Evolutionary conservation across 2,113 vertebrate genomes (phyloP), one percentile per base, ranked within the genome.

Genomic region (Perca schrenkii): DNA sequence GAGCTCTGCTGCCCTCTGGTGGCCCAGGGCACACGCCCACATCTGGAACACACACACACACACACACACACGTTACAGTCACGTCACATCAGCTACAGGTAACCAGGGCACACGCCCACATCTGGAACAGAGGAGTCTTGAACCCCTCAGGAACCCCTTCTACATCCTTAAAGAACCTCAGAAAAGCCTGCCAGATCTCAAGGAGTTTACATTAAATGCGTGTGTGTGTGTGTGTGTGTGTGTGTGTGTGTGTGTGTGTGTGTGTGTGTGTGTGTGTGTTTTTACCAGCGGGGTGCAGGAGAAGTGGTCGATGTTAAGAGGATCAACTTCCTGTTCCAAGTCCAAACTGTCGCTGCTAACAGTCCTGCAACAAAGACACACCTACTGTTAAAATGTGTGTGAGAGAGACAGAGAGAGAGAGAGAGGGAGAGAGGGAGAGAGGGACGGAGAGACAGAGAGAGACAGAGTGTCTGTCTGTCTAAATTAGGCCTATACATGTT

Each of bases 301-400:
- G 94, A 98, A 99, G 82, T 99, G 97, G 93, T 99, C 98, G 16
- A 98, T 97, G 0, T 98, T 98, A 25, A 98, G 96, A 13, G 97
- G 97, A 86, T 99, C 97, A 0, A 97, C 97, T 88, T 99, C 97
- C 86, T 97, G 96, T 75, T 98, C 98, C 91, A 98, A 87, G 90
- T 97, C 96, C 88, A 98, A 73, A 90, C 96, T 97, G 86, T 96
- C 95, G 0, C 94, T 81, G 68, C 93, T 95, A 19, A 96, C 86
- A 19, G 62, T 95, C 93, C 97, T 98, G 13, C 4, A 73, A 64
- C 40, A 53, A 21, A 54, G 7, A 70, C 50, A 76, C 34, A 72
- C 14, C 14, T 21, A 0, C 69, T 65, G 14, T 61, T 50, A 60
- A 3, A 21, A 7, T 36, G 52, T 56, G 21, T 17, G 52, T 34